These are phyloP conservation scores for Orthosia gracilis DNA, from an alignment of 2,888 invertebrate species.

Conservation along the genomic window DNA sequence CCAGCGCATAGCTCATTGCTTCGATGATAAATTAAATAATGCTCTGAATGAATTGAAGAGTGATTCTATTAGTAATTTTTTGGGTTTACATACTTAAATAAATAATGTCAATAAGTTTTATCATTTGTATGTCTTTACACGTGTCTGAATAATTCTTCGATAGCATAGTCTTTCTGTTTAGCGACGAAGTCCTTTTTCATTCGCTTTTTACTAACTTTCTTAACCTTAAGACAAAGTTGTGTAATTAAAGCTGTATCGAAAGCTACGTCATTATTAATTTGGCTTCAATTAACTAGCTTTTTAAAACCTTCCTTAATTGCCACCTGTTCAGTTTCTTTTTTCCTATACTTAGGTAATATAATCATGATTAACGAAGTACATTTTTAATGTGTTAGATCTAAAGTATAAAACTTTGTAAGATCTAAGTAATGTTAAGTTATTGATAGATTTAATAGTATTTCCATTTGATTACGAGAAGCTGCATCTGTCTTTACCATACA, in stretches of 20 bases:
- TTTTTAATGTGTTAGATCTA: constrained; percentile 27
- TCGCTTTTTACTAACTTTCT: constrained; percentile 31
- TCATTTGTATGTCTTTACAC: not conserved
- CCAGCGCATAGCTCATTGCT: constrained; percentile 5
- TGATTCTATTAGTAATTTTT: too few relatives aligned
- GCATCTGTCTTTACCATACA: constrained; percentile 67
- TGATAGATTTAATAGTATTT: constrained; percentile 60
- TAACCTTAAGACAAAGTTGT: constrained; percentile 11
- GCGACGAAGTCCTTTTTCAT: not conserved
- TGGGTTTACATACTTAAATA: too few relatives aligned
- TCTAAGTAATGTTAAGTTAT: constrained; percentile 16
- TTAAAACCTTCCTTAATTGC: constrained; percentile 27
- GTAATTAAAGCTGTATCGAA: constrained; percentile 34
- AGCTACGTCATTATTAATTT: constrained; percentile 32
- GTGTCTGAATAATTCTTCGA: constrained; percentile 10
- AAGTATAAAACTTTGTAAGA: constrained; percentile 15
- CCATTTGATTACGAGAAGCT: constrained; percentile 58
- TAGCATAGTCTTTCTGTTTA: constrained; percentile 15
- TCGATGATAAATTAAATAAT: constrained; percentile 16
- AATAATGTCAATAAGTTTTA: constrained; percentile 13
- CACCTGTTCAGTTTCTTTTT: constrained; percentile 26
- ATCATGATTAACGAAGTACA: constrained; percentile 29
- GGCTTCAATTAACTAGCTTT: constrained; percentile 31
- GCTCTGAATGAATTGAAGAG: too few relatives aligned
- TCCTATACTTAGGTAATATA: constrained; percentile 21